A percentile compares a stretch with the other conserved stretches of the same genome.
Evolutionary conservation across 1,140 invertebrate species (phyloP).

Genomic region (Frieseomelitta varia): DNA sequence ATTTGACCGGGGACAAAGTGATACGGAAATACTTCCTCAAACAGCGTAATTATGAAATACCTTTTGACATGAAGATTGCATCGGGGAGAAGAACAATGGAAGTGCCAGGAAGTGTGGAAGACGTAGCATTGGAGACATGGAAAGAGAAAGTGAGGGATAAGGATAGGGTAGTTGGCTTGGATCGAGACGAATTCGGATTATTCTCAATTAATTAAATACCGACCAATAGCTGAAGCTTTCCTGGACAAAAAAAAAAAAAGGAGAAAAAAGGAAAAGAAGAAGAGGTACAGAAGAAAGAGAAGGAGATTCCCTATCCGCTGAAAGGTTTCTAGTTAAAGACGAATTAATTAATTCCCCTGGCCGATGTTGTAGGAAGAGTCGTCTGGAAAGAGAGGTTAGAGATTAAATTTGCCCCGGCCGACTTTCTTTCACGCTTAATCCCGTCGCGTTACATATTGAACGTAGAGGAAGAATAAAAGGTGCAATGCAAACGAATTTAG

Average conservation of each 20-base stretch:
- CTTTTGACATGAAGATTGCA: conserved; percentile 33
- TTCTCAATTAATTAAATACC: conserved; percentile 74
- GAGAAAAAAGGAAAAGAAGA: not conserved
- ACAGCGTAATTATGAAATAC: conserved; percentile 57
- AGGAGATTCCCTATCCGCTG: conserved; percentile 44
- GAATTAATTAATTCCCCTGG: conserved; percentile 65
- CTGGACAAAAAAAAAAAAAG: not conserved
- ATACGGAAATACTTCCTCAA: not conserved
- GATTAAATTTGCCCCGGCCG: conserved; percentile 40
- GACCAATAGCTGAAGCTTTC: conserved; percentile 38
- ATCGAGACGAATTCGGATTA: conserved; percentile 65
- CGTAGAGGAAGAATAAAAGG: conserved; percentile 36
- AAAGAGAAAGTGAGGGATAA: conserved; percentile 40
- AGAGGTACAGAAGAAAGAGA: not conserved
- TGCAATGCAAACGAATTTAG: conserved; percentile 40
- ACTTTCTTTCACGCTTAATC: conserved; percentile 27
- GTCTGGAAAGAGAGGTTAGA: not conserved
- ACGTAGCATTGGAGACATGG: conserved; percentile 28
- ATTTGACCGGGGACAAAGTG: not conserved
- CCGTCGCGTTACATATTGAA: conserved; percentile 40
- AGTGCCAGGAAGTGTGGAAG: conserved; percentile 20
- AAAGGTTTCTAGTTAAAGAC: conserved; percentile 47
- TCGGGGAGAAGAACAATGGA: conserved; percentile 47
- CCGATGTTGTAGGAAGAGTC: not conserved
- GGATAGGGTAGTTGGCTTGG: conserved; percentile 4